These are phyloP conservation scores for Myocastor coypus DNA, from an alignment of 2,113 vertebrate species.

Conservation along the genomic window DNA sequence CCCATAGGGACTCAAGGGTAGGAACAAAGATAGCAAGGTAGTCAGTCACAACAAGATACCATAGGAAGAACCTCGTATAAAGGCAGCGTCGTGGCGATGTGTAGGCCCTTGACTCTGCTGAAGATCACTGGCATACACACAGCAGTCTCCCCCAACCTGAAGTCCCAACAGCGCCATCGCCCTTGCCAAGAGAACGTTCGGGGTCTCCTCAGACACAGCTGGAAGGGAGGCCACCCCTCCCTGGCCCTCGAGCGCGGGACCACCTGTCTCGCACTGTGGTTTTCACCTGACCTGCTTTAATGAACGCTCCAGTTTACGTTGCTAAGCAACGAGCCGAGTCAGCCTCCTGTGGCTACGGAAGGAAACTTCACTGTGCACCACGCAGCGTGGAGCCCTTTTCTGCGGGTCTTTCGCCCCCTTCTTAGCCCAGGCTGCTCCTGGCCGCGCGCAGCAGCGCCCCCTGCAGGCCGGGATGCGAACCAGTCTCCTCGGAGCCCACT, in stretches of 20 bases:
- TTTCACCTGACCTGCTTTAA: conserved; percentile 48
- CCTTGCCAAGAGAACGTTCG: background rate
- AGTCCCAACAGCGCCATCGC: background rate
- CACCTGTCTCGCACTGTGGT: background rate
- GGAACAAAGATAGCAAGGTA: background rate
- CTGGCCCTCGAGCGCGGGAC: background rate
- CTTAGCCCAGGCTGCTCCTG: background rate
- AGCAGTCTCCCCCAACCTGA: background rate
- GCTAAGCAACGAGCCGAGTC: conserved; percentile 52
- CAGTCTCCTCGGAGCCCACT: background rate
- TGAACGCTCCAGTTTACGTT: background rate
- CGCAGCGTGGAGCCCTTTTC: background rate
- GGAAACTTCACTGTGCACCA: background rate
- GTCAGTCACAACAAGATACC: background rate
- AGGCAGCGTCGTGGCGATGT: background rate
- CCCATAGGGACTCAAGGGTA: background rate
- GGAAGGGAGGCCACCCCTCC: background rate
- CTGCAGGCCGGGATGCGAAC: background rate
- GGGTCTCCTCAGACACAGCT: background rate
- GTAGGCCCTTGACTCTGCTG: background rate
- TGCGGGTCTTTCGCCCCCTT: background rate
- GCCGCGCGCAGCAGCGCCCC: background rate
- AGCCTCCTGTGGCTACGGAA: background rate
- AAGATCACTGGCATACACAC: background rate
- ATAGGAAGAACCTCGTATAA: background rate